Evolutionary conservation across 2,797 vertebrate genomes (phyloP), one percentile per base, ranked within the genome.

Genomic region (Neomorphus geoffroyi): DNA sequence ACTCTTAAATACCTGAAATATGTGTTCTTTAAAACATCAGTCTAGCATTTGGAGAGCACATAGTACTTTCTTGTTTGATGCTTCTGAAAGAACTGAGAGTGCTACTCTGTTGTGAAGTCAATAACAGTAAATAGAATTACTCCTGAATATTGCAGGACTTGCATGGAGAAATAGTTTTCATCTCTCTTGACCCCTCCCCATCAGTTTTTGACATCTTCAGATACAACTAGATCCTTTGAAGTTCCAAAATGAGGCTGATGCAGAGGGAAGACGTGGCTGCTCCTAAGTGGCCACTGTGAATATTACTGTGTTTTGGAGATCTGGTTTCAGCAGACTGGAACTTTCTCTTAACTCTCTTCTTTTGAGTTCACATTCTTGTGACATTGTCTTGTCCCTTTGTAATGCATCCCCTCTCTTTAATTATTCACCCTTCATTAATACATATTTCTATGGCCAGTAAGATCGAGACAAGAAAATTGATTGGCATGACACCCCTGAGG

Each of bases 351-450:
- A n/a, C 27, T 80, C 22, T 18, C 65, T 39, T 61, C 22, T 58
- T 70, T 35, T 28, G 33, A 82, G 18, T 60, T 91, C 26, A 23
- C 33, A 13, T 45, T 92, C 51, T 41, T 58, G 32, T 91, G 87
- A 87, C 91, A 53, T 92, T 95, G 45, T 61, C 71, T 87, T 82
- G 64, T 92, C 64, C 84, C 86, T 77, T 77, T 71, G 53, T 64
- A 94, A 89, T 82, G 85, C 64, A 35, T 61, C 16, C 39, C 18
- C 26, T 62, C 48, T 74, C 39, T 86, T 84, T 91, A 88, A 94
- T 88, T 96, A 77, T 81, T 88, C 62, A 70, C 70, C 74, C 62
- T 89, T 91, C 62, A 51, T 95, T 91, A 93, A 89, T 91, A 66
- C 13, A 4, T 69, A 57, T 84, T 90, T 93, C 86, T 84, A 5